These are phyloP conservation scores for Tanytarsus gracilentus DNA, from an alignment of 2,888 invertebrate genomes.

Conservation along the genomic window DNA sequence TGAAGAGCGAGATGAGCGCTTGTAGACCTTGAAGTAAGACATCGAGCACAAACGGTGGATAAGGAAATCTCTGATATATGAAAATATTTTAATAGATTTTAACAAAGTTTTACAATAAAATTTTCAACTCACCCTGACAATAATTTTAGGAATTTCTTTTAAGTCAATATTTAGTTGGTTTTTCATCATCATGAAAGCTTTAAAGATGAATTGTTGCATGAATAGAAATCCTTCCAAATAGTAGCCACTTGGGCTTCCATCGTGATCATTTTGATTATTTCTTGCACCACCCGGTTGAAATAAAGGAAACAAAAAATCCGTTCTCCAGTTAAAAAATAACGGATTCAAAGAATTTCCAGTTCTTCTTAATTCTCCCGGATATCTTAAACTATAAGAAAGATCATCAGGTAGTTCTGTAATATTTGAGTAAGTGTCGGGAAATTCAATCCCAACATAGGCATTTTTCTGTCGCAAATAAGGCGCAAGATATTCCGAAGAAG, in stretches of 20 bases:
- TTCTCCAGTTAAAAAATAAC: conserved; percentile 49
- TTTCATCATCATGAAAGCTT: conserved; percentile 9
- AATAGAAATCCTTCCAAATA: conserved; percentile 22
- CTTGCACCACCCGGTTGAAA: conserved; percentile 58
- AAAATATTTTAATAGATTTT: conserved; percentile 28
- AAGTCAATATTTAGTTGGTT: conserved; percentile 3
- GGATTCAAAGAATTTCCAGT: conserved; percentile 35
- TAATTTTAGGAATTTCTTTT: neutral
- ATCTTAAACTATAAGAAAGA: conserved; percentile 47
- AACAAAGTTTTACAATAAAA: neutral
- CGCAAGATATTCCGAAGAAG: conserved; percentile 15
- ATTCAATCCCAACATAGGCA: conserved; percentile 30
- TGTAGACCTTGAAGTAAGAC: conserved; percentile 53
- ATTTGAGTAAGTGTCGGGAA: conserved; percentile 28
- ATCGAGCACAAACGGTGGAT: conserved; percentile 58
- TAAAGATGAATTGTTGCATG: conserved; percentile 23
- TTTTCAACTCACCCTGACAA: neutral
- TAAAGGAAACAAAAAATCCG: conserved; percentile 53
- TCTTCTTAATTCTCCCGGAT: conserved; percentile 49
- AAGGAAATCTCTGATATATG: conserved; percentile 55
- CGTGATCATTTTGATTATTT: conserved; percentile 41
- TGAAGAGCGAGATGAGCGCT: conserved; percentile 57
- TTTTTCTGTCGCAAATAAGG: conserved; percentile 18
- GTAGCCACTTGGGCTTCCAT: conserved; percentile 44
- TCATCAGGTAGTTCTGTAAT: conserved; percentile 36